phyloP scores from a whole-genome alignment of 2,888 invertebrate genomes.

The Apamea crenata region DNA sequence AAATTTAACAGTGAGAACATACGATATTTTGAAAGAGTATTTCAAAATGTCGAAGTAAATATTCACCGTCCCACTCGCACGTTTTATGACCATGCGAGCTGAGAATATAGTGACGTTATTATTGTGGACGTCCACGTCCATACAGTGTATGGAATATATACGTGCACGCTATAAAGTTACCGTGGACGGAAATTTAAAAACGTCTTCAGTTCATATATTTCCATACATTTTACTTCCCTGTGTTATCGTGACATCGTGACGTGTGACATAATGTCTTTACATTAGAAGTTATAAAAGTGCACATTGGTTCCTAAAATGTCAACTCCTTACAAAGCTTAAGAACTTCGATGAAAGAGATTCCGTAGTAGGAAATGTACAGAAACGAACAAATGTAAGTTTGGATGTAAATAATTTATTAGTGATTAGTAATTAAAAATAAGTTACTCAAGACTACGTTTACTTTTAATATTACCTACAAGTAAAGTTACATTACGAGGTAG shows the following conservation, averaged over 20 bases:
- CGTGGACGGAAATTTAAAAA: not conserved
- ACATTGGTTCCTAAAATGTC: not conserved
- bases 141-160: not conserved
- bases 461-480: conserved; percentile 42
- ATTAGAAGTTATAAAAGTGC: not conserved
- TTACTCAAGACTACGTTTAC: conserved; percentile 35
- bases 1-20: not conserved
- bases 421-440: conserved; percentile 42
- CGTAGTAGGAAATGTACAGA: not conserved
- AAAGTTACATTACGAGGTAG: conserved; percentile 55
- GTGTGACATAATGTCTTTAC: no score
- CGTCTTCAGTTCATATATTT: no score
- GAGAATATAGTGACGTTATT: not conserved
- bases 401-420: conserved; percentile 48
- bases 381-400: conserved; percentile 7
- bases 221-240: not conserved
- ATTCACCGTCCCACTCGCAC: not conserved
- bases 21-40: not conserved
- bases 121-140: not conserved
- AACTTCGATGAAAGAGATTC: not conserved
- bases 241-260: not conserved
- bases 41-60: no score
- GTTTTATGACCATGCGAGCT: not conserved
- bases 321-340: not conserved
- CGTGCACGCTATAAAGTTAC: not conserved